Percentiles rank a stretch among this genome's conserved stretches.
Conservation (phyloP, 2,888 invertebrate species). For the Leucoma salicis region DNA sequence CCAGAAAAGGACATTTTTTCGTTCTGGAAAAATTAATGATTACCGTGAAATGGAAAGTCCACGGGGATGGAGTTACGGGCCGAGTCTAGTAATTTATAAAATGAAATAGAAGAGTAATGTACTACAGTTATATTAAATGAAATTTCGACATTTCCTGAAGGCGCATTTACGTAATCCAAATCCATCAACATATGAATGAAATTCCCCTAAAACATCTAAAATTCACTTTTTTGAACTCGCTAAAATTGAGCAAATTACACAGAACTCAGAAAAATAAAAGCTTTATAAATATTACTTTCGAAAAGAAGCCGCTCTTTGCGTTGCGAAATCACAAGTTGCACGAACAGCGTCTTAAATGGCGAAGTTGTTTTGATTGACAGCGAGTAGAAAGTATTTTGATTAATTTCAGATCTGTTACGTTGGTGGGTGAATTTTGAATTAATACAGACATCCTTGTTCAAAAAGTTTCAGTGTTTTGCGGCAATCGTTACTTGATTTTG, state of each 20-base stretch:
- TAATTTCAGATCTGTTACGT: slow-evolving; percentile 4
- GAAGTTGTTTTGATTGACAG: slow-evolving; percentile 9
- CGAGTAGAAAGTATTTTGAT: slow-evolving; percentile 10
- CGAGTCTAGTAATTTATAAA: too few relatives aligned
- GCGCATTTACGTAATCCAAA: too few relatives aligned
- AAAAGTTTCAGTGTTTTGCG: slow-evolving; percentile 2
- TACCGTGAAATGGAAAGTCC: too few relatives aligned
- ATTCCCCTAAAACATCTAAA: too few relatives aligned
- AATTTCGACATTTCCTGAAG: too few relatives aligned
- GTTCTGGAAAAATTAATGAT: too few relatives aligned
- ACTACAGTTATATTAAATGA: too few relatives aligned
- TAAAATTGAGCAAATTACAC: neutral
- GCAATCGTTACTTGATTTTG: slow-evolving; percentile 3
- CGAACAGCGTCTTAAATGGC: neutral
- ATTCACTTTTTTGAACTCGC: neutral
- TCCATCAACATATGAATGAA: too few relatives aligned
- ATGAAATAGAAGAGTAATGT: too few relatives aligned
- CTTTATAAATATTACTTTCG: neutral
- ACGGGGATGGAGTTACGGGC: too few relatives aligned
- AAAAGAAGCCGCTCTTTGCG: neutral
- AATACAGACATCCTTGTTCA: slow-evolving; percentile 7
- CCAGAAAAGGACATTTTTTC: too few relatives aligned
- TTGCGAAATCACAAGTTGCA: neutral
- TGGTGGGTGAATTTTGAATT: slow-evolving; percentile 8
- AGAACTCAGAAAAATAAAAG: too few relatives aligned